Evolutionary conservation across 2,113 vertebrate species (phyloP).

Genomic region (Periophthalmus modestus): DNA sequence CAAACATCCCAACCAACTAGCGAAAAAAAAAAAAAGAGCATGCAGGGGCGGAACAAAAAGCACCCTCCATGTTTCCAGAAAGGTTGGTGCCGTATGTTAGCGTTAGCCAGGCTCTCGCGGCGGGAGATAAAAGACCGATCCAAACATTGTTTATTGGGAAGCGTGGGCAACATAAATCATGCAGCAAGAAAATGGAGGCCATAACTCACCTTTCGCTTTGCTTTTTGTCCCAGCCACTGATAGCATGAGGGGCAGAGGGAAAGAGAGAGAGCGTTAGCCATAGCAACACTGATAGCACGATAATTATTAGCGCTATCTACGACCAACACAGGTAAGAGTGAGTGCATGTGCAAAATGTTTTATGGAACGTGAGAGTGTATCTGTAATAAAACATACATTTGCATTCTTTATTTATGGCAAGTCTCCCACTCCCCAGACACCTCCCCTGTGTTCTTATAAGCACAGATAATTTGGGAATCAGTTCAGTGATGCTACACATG

Average conservation of each 20-base stretch:
- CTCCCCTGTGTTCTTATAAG: not conserved
- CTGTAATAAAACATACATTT: not conserved
- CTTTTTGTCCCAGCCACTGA: slow-evolving; percentile 81
- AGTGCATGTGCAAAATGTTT: slow-evolving; percentile 19
- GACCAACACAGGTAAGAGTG: slow-evolving; percentile 25
- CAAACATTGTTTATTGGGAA: slow-evolving; percentile 74
- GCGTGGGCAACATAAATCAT: slow-evolving; percentile 77
- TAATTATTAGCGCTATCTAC: slow-evolving; percentile 36
- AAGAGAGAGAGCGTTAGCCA: slow-evolving; percentile 67
- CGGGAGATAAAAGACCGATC: slow-evolving; percentile 68
- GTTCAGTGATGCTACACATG: not conserved
- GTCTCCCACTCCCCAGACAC: not conserved
- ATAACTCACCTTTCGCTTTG: slow-evolving; percentile 83
- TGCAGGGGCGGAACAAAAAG: slow-evolving; percentile 28
- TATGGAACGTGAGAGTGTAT: not conserved
- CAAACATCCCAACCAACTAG: slow-evolving; percentile 27
- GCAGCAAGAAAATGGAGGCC: slow-evolving; percentile 71
- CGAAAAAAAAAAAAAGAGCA: slow-evolving; percentile 7
- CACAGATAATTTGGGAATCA: not conserved
- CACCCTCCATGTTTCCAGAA: slow-evolving; percentile 24
- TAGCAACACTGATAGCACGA: slow-evolving; percentile 41
- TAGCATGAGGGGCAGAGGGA: slow-evolving; percentile 66
- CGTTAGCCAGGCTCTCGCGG: slow-evolving; percentile 52
- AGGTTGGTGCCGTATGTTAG: slow-evolving; percentile 68
- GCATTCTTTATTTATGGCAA: not conserved